Evolutionary conservation across 2,113 vertebrate species (phyloP).

Genomic region (Onychorhynchus coronatus): DNA sequence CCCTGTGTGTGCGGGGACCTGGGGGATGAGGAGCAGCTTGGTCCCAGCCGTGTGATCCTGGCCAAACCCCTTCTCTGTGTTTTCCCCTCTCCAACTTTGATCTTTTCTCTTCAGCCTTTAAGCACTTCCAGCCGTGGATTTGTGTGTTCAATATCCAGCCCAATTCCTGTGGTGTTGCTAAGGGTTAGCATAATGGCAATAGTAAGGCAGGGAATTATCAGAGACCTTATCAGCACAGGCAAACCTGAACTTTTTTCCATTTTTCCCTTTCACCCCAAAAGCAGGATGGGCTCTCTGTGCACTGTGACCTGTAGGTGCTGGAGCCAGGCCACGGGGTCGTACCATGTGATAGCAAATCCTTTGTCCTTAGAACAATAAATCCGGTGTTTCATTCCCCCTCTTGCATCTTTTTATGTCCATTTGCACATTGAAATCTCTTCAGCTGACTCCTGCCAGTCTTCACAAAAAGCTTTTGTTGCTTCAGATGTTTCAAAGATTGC

Average conservation of each 20-base stretch:
- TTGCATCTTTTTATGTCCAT: constrained; percentile 62
- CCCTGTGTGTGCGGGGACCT: neutral
- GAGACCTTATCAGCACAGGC: neutral
- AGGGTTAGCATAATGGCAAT: constrained; percentile 17
- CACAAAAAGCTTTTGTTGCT: constrained; percentile 52
- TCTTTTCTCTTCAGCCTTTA: constrained; percentile 54
- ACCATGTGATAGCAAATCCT: neutral
- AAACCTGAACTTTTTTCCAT: neutral
- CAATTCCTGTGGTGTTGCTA: constrained; percentile 3
- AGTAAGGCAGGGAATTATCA: constrained; percentile 1
- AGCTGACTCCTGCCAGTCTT: constrained; percentile 48
- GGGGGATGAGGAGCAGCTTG: neutral
- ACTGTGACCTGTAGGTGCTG: constrained; percentile 20
- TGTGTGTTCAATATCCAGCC: constrained; percentile 6
- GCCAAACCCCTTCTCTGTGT: neutral
- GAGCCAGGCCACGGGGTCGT: neutral
- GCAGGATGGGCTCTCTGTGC: neutral
- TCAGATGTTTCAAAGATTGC: constrained; percentile 54
- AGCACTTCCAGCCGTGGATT: constrained; percentile 14
- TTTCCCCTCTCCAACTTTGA: constrained; percentile 26
- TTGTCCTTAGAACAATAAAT: constrained; percentile 38
- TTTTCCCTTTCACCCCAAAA: neutral
- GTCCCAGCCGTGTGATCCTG: neutral
- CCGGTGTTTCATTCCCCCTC: neutral
- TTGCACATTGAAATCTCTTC: constrained; percentile 66